Base-by-base conservation (phyloP, 2,113 vertebrate genomes). In the Leucosticte australis region DNA sequence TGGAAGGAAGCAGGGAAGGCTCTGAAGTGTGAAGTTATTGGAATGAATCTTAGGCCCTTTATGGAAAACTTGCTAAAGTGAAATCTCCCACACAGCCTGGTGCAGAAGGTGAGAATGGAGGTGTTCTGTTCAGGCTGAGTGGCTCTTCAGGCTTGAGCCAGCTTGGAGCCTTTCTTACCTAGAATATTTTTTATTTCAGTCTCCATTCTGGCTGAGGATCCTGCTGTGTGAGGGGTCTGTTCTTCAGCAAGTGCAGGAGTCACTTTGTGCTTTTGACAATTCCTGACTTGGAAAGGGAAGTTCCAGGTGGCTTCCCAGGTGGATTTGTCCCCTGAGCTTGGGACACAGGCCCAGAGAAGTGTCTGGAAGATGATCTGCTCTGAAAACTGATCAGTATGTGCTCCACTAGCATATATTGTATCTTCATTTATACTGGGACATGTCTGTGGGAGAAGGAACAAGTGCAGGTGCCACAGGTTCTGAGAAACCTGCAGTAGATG, bases 351-450 rank as follows among this genome's bases (percentile, higher is more conserved):
- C 37, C 17, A 13, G 44, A 42, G 26, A 18, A 5, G 8, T 3
- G 4, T 57, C n/a, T 52, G 68, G 30, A 60, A 76, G 26, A 4
- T 71, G 6, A 53, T 63, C 53, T 68, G 44, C 70, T 86, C 41
- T 50, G 79, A 33, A 49, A 21, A 15, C 21, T 55, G 18, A 3
- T 81, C 27, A 4, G 20, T 8, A 1, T 15, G 33, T 44, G 63
- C 57, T 65, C 44, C 30, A 15, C 3, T 27, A 83, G 22, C 23
- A 3, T 11, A 0, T 19, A 1, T 16, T 31, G 6, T 69, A 6
- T 31, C 37, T 53, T 8, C 6, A 31, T 46, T 65, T 41, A 1
- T 30, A 11, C 2, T n/a, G 49, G 69, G 28, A 28, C 2, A 0
- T 10, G 4, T 41, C 9, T 8, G 7, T 44, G 26, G 46, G 62